Percentiles rank a stretch among this genome's conserved stretches.
Conservation (phyloP, 1,140 invertebrate species). For the Solenopsis fugax region DNA sequence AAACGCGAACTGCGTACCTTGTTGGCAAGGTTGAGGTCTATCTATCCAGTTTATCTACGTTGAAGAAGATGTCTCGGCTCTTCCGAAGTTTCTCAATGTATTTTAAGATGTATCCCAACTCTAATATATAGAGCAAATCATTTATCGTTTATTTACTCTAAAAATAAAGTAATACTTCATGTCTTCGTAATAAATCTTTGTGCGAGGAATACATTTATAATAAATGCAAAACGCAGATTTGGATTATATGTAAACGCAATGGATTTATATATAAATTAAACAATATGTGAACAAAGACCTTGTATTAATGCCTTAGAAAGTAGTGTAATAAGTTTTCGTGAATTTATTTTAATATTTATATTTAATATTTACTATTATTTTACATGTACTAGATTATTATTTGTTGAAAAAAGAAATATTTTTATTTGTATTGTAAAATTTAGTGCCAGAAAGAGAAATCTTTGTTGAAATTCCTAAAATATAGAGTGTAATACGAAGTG, state of each 20-base stretch:
- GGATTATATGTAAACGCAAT: neutral
- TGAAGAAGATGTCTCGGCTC: neutral
- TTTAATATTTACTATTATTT: too few relatives aligned
- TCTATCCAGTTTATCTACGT: neutral
- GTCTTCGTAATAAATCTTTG: neutral
- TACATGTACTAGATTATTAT: too few relatives aligned
- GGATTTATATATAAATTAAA: neutral
- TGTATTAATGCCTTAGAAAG: too few relatives aligned
- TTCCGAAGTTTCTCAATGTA: neutral
- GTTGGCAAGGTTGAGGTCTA: conserved; percentile 43
- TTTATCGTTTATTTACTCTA: neutral
- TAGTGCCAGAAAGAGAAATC: neutral
- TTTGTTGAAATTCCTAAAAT: neutral
- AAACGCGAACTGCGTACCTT: conserved; percentile 61
- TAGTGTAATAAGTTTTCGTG: too few relatives aligned
- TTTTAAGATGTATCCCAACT: neutral
- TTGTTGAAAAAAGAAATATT: too few relatives aligned
- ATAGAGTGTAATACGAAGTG: neutral
- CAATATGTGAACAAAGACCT: neutral
- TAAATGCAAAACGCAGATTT: neutral
- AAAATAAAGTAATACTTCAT: neutral
- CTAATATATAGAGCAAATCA: neutral
- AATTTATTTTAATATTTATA: too few relatives aligned
- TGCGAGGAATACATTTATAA: neutral
- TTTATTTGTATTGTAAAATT: too few relatives aligned